Conservation (phyloP, 2,888 invertebrate genomes). For the Athrips mouffetella region DNA sequence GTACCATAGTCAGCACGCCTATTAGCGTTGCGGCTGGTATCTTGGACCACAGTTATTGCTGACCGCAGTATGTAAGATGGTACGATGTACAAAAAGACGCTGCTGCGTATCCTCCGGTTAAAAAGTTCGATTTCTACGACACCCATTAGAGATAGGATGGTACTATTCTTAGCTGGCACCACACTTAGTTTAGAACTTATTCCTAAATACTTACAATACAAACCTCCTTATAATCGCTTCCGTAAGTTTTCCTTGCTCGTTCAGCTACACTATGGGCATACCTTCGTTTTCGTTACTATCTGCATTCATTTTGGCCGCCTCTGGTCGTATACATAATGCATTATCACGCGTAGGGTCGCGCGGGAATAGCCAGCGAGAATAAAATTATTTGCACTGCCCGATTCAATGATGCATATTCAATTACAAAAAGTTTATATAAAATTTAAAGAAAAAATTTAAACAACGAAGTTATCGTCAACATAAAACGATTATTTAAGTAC, state of each 20-base stretch:
- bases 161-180: no score
- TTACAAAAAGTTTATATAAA: conserved; percentile 42
- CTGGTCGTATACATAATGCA: conserved; percentile 76
- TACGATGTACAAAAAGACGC: no score
- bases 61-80: no score
- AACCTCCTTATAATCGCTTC: no score
- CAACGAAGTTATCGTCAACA: background rate
- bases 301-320: conserved; percentile 73
- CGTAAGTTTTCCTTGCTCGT: conserved; percentile 34
- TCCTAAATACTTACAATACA: background rate
- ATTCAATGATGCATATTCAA: conserved; percentile 40
- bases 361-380: conserved; percentile 47
- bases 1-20: no score
- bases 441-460: conserved; percentile 4
- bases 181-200: background rate
- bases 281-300: conserved; percentile 71
- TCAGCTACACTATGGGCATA: no score
- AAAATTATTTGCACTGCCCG: conserved; percentile 56
- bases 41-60: no score
- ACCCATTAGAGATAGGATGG: no score
- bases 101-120: no score
- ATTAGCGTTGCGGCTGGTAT: no score
- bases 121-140: no score
- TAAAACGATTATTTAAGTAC: background rate
- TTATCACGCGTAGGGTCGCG: conserved; percentile 68